Conservation (phyloP, 2,888 invertebrate genomes). For the Lamellibrachia satsuma region DNA sequence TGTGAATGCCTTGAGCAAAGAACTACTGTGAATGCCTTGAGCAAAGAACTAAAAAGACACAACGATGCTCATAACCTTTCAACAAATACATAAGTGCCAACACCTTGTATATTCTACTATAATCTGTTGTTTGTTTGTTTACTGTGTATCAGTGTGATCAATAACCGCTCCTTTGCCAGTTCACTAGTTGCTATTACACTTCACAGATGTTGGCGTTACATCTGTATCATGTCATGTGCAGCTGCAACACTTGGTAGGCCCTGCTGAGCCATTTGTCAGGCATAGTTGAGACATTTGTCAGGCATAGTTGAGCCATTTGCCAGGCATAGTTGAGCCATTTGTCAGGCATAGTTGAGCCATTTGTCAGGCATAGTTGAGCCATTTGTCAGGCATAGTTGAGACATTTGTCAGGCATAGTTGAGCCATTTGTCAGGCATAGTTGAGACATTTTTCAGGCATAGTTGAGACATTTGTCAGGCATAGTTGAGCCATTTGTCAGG, state of each 20-base stretch:
- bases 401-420: background rate
- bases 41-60: background rate
- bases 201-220: background rate
- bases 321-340: too few relatives aligned
- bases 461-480: background rate
- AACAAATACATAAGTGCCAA: background rate
- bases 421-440: background rate
- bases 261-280: background rate
- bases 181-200: background rate
- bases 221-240: background rate
- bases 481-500: background rate
- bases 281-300: too few relatives aligned
- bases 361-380: background rate
- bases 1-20: background rate
- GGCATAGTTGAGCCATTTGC: too few relatives aligned
- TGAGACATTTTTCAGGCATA: background rate
- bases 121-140: background rate
- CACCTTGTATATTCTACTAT: background rate
- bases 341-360: background rate
- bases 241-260: background rate
- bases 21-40: background rate
- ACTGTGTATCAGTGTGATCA: background rate
- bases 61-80: background rate
- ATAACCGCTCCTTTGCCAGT: background rate
- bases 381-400: background rate